Conservation (phyloP, 2,113 vertebrate genomes). For the Piliocolobus tephrosceles region DNA sequence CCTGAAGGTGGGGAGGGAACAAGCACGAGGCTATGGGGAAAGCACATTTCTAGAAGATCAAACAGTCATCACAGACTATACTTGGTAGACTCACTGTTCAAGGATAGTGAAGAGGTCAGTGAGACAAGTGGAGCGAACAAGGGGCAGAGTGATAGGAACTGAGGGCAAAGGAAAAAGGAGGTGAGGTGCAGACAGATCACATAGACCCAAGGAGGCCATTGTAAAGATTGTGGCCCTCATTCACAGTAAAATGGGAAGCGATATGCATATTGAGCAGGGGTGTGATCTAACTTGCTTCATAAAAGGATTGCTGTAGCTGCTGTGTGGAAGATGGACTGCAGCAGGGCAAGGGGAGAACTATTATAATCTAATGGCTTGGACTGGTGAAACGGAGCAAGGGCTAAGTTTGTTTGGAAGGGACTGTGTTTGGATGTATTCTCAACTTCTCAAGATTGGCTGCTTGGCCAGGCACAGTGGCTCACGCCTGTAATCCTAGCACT, state of each 20-base stretch:
- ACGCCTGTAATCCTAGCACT: too few species aligned
- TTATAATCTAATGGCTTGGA: neutral
- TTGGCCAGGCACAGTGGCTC: too few species aligned
- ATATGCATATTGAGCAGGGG: neutral
- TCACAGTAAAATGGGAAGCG: neutral
- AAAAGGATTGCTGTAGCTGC: neutral
- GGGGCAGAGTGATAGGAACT: neutral
- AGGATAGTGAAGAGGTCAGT: neutral
- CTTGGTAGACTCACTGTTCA: neutral
- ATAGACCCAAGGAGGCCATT: neutral
- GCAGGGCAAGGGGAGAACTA: neutral
- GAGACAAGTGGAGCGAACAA: neutral
- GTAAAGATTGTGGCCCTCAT: neutral
- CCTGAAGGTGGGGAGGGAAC: neutral
- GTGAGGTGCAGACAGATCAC: neutral
- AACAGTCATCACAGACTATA: neutral
- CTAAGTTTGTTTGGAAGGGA: too few species aligned
- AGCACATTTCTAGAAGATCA: neutral
- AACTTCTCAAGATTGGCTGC: neutral
- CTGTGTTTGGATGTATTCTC: neutral
- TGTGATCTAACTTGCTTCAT: neutral
- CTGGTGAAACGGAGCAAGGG: neutral
- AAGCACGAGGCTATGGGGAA: neutral
- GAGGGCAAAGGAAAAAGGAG: neutral
- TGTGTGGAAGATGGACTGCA: neutral